Percentiles rank a stretch among this genome's conserved stretches.
phyloP scores from a whole-genome alignment of 2,797 vertebrate species.

The Avahi laniger region DNA sequence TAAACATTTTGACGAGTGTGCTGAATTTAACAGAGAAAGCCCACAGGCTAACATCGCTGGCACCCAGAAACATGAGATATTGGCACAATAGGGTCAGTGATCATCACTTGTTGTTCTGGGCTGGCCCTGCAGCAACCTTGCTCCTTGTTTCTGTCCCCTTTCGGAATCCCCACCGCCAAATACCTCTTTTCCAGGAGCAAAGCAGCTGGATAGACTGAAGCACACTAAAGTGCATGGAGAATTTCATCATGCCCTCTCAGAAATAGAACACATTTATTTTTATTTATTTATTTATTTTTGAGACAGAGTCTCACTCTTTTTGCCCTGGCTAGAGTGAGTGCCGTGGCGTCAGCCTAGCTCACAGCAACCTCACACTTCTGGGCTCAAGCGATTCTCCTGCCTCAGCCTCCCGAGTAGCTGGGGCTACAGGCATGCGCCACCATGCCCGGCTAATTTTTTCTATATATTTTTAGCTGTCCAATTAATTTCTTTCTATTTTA shows the following conservation, averaged over 20 bases:
- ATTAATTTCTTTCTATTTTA: too few species aligned
- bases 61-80: neutral
- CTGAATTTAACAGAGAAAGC: neutral
- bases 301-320: too few species aligned
- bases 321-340: too few species aligned
- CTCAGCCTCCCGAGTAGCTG: too few species aligned
- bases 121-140: neutral
- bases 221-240: neutral
- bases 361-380: too few species aligned
- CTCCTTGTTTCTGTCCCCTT: neutral
- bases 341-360: too few species aligned
- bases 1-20: neutral
- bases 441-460: too few species aligned
- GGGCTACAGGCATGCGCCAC: too few species aligned
- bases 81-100: neutral
- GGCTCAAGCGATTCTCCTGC: too few species aligned
- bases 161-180: neutral
- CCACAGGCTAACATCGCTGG: neutral
- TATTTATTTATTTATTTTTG: too few species aligned
- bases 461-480: too few species aligned
- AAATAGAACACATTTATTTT: neutral
- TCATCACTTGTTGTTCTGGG: neutral
- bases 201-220: neutral
- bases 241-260: neutral
- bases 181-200: neutral